A percentile compares a stretch with the other conserved stretches of the same genome.
phyloP scores from a whole-genome alignment of 2,888 invertebrate species.

The Odontocolon sp. region DNA sequence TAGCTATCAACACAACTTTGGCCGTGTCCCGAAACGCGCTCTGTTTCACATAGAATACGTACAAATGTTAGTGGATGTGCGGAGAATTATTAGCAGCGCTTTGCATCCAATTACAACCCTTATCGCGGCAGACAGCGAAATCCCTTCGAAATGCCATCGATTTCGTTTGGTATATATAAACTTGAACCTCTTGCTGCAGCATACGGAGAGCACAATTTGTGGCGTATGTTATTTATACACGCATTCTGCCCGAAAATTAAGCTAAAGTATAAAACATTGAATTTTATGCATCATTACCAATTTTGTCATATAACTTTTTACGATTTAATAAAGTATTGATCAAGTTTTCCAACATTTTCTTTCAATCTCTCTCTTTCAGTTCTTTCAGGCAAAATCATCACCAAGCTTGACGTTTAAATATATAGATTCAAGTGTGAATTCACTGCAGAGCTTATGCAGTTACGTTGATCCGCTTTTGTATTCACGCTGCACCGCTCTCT shows the following conservation, averaged over 20 bases:
- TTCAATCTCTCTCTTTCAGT: too few relatives aligned
- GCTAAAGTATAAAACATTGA: too few relatives aligned
- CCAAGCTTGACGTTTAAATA: too few relatives aligned
- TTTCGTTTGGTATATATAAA: constrained; percentile 7
- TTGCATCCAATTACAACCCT: constrained; percentile 58
- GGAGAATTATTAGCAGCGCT: constrained; percentile 56
- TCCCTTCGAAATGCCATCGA: constrained; percentile 32
- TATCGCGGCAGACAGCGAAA: constrained; percentile 44
- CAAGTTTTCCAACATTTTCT: too few relatives aligned
- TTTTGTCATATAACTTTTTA: too few relatives aligned
- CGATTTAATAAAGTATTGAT: too few relatives aligned
- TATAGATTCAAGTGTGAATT: too few relatives aligned
- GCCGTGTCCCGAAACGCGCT: constrained; percentile 14
- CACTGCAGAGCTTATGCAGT: too few relatives aligned
- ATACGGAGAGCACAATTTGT: background rate
- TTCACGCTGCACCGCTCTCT: too few relatives aligned
- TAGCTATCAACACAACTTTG: constrained; percentile 46
- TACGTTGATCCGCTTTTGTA: background rate
- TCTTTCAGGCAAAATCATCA: too few relatives aligned
- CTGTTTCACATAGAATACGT: background rate
- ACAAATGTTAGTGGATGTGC: constrained; percentile 33
- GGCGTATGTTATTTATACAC: background rate
- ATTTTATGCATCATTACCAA: too few relatives aligned
- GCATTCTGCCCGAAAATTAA: too few relatives aligned
- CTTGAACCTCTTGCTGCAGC: constrained; percentile 8